phyloP scores from a whole-genome alignment of 2,888 invertebrate genomes.

The Catocala nupta region DNA sequence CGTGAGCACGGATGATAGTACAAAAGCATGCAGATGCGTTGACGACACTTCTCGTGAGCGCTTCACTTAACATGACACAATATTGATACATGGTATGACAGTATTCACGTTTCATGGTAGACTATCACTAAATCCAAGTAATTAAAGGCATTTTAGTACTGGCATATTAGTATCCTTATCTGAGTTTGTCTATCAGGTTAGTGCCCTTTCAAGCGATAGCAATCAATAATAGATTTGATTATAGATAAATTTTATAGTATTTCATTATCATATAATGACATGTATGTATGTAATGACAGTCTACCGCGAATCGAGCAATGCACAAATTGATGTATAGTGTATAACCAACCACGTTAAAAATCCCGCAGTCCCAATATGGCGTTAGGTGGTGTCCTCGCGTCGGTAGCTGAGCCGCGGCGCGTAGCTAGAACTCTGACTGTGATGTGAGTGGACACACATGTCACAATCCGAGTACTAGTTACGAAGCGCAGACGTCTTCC shows the following conservation, averaged over 20 bases:
- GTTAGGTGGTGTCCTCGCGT: conserved; percentile 37
- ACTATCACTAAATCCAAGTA: conserved; percentile 1
- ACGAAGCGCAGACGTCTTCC: conserved; percentile 63
- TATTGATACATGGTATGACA: conserved; percentile 27
- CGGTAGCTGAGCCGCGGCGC: conserved; percentile 77
- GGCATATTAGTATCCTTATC: too few species aligned
- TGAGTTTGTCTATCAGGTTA: too few species aligned
- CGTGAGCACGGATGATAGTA: conserved; percentile 36
- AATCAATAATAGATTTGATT: too few species aligned
- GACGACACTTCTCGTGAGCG: conserved; percentile 8
- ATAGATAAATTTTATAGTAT: too few species aligned
- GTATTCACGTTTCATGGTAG: conserved; percentile 23
- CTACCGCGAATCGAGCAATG: conserved; percentile 4
- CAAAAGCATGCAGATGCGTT: conserved; percentile 51
- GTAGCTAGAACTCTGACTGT: conserved; percentile 98
- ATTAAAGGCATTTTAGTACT: too few species aligned
- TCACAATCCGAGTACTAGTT: conserved; percentile 94
- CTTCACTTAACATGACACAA: conserved; percentile 23
- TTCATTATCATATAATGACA: too few species aligned
- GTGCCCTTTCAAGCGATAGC: too few species aligned
- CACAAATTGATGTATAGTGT: conserved; percentile 2
- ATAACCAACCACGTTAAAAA: conserved; percentile 16
- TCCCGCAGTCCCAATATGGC: conserved; percentile 36
- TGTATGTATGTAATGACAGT: not conserved
- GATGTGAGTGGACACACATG: conserved; percentile 94